Evolutionary conservation across 2,888 invertebrate genomes (phyloP).

Genomic region (Erynnis tages): DNA sequence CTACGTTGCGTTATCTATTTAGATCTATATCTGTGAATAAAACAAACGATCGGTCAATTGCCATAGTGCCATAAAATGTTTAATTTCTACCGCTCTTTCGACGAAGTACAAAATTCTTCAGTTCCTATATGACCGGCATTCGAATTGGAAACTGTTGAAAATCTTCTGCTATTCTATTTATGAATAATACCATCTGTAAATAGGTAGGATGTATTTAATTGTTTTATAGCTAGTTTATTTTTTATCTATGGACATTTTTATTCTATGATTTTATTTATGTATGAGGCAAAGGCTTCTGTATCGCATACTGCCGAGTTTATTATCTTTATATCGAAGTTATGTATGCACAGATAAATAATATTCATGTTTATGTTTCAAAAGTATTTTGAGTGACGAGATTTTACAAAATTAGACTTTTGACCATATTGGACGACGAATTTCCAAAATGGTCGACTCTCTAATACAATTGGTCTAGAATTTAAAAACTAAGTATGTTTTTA

Average conservation of each 20-base stretch:
- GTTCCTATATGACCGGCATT: constrained; percentile 44
- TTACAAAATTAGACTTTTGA: constrained; percentile 68
- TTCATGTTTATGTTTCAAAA: constrained; percentile 44
- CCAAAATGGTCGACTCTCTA: constrained; percentile 73
- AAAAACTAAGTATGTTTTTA: constrained; percentile 40
- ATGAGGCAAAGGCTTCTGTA: background rate
- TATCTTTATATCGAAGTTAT: constrained; percentile 1
- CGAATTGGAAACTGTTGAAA: constrained; percentile 28
- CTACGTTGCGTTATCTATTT: too few species aligned
- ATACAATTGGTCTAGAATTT: constrained; percentile 55
- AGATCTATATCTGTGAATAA: too few species aligned
- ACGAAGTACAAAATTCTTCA: constrained; percentile 40
- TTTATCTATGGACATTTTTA: constrained; percentile 13
- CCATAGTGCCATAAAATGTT: constrained; percentile 56
- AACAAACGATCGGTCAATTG: constrained; percentile 11
- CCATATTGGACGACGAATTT: constrained; percentile 50
- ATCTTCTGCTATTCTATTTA: constrained; percentile 33
- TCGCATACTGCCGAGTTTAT: constrained; percentile 14
- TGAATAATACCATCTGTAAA: constrained; percentile 48
- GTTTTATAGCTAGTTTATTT: constrained; percentile 36
- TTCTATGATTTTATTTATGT: background rate
- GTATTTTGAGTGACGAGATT: constrained; percentile 38
- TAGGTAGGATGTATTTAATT: constrained; percentile 49
- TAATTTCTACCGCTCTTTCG: constrained; percentile 4
- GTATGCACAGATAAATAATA: constrained; percentile 24